Evolutionary conservation across 53 echinoderm and acorn worm species (phyloP).

Genomic region (Holothuria scabra): DNA sequence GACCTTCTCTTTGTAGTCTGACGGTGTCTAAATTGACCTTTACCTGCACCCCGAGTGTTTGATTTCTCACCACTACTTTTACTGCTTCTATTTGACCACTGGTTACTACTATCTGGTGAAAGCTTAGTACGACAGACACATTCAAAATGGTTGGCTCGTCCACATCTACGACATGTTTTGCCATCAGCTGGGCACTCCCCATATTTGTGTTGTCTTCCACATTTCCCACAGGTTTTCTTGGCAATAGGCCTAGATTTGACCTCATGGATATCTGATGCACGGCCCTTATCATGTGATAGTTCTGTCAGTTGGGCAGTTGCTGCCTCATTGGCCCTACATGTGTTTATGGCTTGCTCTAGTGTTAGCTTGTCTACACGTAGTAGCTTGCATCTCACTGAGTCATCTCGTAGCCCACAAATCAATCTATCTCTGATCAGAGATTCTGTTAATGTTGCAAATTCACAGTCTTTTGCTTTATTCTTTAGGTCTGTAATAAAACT

Average conservation of each 20-base stretch:
- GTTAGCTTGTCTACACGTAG: neutral
- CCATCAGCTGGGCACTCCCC: neutral
- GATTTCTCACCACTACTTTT: neutral
- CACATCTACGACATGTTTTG: neutral
- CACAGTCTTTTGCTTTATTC: no score
- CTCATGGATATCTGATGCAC: no score
- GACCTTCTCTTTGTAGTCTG: neutral
- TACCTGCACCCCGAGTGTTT: neutral
- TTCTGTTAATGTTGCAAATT: no score
- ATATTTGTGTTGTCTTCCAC: constrained; percentile 1
- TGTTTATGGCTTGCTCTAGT: neutral
- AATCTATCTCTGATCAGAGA: no score
- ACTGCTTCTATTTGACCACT: neutral
- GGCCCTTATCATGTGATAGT: no score
- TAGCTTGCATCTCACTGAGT: constrained; percentile 6
- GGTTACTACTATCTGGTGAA: neutral
- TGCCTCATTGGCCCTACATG: constrained; percentile 1
- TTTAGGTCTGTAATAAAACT: no score
- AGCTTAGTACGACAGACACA: constrained; percentile 1
- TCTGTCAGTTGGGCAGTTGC: neutral
- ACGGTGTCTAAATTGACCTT: neutral
- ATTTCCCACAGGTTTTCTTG: no score
- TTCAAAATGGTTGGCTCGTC: constrained; percentile 10
- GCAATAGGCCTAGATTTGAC: no score
- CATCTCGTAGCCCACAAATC: no score